A percentile compares a stretch with the other conserved stretches of the same genome.
phyloP scores from a whole-genome alignment of 2,113 vertebrate species.

The Otocyon megalotis region DNA sequence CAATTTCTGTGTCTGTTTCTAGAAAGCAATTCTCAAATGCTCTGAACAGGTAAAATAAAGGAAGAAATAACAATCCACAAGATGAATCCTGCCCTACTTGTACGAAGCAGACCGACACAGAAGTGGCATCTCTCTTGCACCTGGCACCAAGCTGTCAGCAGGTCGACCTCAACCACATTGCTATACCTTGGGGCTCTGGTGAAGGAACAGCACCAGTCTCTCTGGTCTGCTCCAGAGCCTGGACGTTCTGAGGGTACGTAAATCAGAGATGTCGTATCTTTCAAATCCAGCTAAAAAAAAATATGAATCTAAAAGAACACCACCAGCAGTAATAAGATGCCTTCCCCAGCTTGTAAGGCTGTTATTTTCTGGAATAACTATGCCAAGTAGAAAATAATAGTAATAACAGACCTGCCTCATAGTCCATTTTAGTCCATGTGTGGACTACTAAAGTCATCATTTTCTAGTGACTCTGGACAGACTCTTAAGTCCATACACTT shows the following conservation, averaged over 20 bases:
- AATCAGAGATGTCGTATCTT: not conserved
- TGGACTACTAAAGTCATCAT: not conserved
- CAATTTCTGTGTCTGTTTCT: not conserved
- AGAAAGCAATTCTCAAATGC: not conserved
- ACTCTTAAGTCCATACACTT: conserved; percentile 28
- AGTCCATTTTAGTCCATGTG: not conserved
- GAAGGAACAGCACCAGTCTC: not conserved
- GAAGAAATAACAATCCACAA: not conserved
- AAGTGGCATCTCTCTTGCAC: not conserved
- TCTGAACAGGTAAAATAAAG: not conserved
- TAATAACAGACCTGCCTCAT: not conserved
- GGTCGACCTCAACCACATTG: not conserved
- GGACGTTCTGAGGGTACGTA: not conserved
- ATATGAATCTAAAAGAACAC: not conserved
- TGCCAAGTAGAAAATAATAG: not conserved
- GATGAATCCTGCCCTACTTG: not conserved
- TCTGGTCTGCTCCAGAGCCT: not conserved
- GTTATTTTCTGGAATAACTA: not conserved
- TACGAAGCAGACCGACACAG: not conserved
- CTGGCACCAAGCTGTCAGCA: not conserved
- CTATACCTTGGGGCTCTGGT: not conserved
- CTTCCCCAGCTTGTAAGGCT: not conserved
- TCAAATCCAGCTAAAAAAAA: not conserved
- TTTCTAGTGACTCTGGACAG: not conserved
- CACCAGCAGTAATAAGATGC: not conserved